These are phyloP conservation scores for Paelopatides confundens DNA, from an alignment of 53 echinoderm and acorn worm species.

Conservation along the genomic window DNA sequence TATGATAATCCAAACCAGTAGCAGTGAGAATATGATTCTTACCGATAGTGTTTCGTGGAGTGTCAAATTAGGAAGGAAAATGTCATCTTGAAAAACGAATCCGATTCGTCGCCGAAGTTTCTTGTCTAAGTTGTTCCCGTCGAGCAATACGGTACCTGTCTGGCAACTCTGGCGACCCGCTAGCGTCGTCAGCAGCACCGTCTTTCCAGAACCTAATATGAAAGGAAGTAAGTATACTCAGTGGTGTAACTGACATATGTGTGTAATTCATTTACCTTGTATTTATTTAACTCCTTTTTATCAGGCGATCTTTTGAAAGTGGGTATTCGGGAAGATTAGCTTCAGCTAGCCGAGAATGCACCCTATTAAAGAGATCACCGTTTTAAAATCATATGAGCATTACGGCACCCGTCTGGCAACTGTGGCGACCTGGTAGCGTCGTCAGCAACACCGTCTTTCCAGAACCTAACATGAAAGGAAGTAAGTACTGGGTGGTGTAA, in stretches of 20 bases:
- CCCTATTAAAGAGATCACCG: no score
- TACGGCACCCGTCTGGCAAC: slow-evolving; percentile 59
- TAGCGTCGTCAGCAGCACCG: slow-evolving; percentile 80
- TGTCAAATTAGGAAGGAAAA: slow-evolving; percentile 87
- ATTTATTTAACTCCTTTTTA: no score
- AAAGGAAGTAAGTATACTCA: neutral
- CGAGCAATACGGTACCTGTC: slow-evolving; percentile 68
- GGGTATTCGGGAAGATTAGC: no score
- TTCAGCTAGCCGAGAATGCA: no score
- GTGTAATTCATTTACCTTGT: no score
- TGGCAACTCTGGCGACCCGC: slow-evolving; percentile 69
- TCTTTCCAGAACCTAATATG: slow-evolving; percentile 83
- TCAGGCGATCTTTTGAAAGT: no score
- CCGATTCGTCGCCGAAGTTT: slow-evolving; percentile 74
- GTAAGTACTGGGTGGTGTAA: no score
- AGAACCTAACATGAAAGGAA: slow-evolving; percentile 54
- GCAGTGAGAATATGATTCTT: slow-evolving; percentile 13
- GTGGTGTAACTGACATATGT: no score
- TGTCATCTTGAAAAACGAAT: slow-evolving; percentile 87
- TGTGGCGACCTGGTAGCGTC: slow-evolving; percentile 76
- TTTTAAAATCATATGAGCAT: neutral
- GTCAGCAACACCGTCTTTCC: slow-evolving; percentile 87
- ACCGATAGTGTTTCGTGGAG: slow-evolving; percentile 83
- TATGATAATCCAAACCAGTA: no score
- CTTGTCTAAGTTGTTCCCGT: slow-evolving; percentile 73